These are phyloP conservation scores for Aptenodytes forsteri DNA, from an alignment of 2,113 vertebrate species.

Conservation along the genomic window DNA sequence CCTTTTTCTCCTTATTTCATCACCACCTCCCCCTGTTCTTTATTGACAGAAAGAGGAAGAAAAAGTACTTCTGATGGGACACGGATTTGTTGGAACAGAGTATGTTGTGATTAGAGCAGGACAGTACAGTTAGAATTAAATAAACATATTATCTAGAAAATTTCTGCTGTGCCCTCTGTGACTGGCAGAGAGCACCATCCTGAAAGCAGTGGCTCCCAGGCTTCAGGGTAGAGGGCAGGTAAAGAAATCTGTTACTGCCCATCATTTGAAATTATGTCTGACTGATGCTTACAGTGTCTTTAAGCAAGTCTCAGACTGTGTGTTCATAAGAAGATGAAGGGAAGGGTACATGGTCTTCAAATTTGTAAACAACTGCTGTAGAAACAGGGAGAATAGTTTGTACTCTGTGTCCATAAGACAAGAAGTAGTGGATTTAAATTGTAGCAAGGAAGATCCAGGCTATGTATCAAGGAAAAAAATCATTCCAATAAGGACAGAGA, in stretches of 20 bases:
- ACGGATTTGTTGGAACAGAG: neutral
- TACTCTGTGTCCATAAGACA: neutral
- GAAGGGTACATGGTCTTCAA: neutral
- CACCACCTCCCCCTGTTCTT: neutral
- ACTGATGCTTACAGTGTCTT: neutral
- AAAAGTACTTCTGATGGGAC: neutral
- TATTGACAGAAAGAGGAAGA: neutral
- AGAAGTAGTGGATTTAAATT: neutral
- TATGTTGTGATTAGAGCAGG: neutral
- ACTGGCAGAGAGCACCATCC: neutral
- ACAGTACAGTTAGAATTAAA: neutral
- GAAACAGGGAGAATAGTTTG: neutral
- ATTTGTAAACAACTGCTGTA: neutral
- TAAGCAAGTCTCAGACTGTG: neutral
- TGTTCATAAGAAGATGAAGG: accelerated
- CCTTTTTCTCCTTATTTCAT: neutral
- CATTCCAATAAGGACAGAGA: neutral
- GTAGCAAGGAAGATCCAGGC: neutral
- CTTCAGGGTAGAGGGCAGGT: neutral
- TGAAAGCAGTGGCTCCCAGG: neutral
- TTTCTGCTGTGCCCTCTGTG: neutral
- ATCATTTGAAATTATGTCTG: neutral
- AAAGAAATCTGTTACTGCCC: neutral
- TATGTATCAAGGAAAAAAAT: neutral
- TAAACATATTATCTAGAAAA: neutral